A percentile compares a stretch with the other conserved stretches of the same genome.
These are phyloP conservation scores for Meandrina meandrites DNA, from an alignment of 92 coral and sea anemone species.

Conservation along the genomic window DNA sequence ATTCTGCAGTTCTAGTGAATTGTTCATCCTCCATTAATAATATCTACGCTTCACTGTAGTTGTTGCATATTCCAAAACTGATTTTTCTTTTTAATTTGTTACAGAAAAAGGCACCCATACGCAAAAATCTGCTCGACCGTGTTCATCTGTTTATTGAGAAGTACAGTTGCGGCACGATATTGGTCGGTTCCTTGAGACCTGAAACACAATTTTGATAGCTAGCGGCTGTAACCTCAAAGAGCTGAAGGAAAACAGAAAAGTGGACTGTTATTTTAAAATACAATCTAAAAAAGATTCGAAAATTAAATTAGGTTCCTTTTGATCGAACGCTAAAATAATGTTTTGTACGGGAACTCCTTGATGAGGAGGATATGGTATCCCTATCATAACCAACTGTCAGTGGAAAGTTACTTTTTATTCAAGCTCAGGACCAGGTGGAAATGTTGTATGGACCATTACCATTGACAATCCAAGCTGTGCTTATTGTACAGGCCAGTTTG, in stretches of 20 bases:
- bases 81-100: not conserved
- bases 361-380: not conserved
- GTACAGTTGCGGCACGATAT: not conserved
- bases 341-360: not conserved
- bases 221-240: too few relatives aligned
- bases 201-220: not conserved
- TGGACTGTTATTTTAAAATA: too few relatives aligned
- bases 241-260: not conserved
- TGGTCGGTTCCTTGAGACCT: not conserved
- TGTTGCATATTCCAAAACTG: too few relatives aligned
- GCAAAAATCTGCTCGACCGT: not conserved
- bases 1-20: not conserved
- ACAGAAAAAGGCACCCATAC: not conserved
- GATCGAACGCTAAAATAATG: not conserved
- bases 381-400: not conserved
- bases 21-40: not conserved
- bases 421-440: not conserved
- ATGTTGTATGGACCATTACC: slow-evolving; percentile 1
- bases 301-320: not conserved
- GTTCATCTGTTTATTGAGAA: not conserved
- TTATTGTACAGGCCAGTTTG: slow-evolving; percentile 14
- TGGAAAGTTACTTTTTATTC: not conserved
- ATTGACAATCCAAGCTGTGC: not conserved
- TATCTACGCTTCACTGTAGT: not conserved
- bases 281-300: not conserved